phyloP scores from a whole-genome alignment of 2,797 vertebrate genomes.

The Pyrocephalus nanus region DNA sequence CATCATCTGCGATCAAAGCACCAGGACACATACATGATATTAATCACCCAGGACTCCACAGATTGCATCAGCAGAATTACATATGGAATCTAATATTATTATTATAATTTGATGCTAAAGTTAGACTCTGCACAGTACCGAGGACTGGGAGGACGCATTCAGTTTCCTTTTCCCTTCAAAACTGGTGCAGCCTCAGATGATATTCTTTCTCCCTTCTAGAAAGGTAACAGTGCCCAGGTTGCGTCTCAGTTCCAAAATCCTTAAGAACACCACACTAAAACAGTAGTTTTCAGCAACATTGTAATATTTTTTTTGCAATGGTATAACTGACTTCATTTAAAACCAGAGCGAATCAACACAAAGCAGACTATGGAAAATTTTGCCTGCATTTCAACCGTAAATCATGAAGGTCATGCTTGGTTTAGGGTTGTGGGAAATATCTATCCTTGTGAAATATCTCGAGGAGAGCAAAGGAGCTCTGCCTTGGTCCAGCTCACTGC shows the following conservation, averaged over 20 bases:
- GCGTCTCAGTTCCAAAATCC: background rate
- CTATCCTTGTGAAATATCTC: background rate
- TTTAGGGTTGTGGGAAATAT: background rate
- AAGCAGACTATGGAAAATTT: background rate
- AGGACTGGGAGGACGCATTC: background rate
- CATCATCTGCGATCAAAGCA: slow-evolving; percentile 38
- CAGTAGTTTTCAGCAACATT: background rate
- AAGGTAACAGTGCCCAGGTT: background rate
- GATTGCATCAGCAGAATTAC: slow-evolving; percentile 24
- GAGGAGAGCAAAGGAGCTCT: background rate
- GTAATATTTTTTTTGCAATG: background rate
- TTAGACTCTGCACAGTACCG: background rate
- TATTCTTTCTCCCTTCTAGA: background rate
- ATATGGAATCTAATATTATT: slow-evolving; percentile 3
- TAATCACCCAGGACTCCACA: slow-evolving; percentile 45
- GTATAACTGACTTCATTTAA: background rate
- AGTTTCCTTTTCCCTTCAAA: background rate
- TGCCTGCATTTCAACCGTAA: background rate
- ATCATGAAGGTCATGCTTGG: background rate
- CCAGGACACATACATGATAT: background rate
- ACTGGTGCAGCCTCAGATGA: background rate
- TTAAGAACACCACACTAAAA: accelerated
- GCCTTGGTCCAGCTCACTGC: background rate
- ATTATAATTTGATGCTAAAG: slow-evolving; percentile 12
- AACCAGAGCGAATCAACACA: background rate